phyloP scores from a whole-genome alignment of 2,888 invertebrate species.

The Sialis fuliginosa region DNA sequence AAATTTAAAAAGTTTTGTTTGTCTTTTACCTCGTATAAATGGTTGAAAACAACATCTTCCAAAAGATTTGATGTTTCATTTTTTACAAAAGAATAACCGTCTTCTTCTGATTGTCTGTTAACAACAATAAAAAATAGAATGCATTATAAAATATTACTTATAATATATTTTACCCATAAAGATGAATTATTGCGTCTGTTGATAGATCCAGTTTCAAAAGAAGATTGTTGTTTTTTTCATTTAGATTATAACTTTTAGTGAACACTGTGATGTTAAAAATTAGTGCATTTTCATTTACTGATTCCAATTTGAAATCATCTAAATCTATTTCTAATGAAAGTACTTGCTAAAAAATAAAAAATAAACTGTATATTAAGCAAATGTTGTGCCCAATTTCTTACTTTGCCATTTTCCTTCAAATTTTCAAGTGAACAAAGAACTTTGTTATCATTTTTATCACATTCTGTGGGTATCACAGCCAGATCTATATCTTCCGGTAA shows the following conservation, averaged over 20 bases:
- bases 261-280: conserved; percentile 15
- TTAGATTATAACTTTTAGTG: conserved; percentile 22
- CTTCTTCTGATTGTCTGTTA: conserved; percentile 15
- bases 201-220: conserved; percentile 17
- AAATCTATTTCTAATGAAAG: conserved; percentile 17
- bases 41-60: conserved; percentile 3
- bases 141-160: neutral
- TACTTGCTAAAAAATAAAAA: conserved; percentile 14
- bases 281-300: conserved; percentile 10
- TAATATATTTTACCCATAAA: conserved; percentile 21
- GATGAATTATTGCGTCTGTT: conserved; percentile 20
- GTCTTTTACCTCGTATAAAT: too few species aligned
- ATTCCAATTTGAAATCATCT: conserved; percentile 14
- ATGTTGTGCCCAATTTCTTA: neutral
- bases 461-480: conserved; percentile 19
- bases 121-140: conserved; percentile 17
- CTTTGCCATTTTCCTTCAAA: neutral
- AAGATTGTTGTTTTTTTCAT: conserved; percentile 11
- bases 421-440: neutral
- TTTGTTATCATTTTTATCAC: neutral
- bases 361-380: neutral
- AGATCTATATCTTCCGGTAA: conserved; percentile 24
- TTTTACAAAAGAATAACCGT: conserved; percentile 20
- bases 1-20: too few species aligned
- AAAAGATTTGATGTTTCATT: conserved; percentile 14